Evolutionary conservation across 2,113 vertebrate genomes (phyloP).

Genomic region (Mustelus asterias): DNA sequence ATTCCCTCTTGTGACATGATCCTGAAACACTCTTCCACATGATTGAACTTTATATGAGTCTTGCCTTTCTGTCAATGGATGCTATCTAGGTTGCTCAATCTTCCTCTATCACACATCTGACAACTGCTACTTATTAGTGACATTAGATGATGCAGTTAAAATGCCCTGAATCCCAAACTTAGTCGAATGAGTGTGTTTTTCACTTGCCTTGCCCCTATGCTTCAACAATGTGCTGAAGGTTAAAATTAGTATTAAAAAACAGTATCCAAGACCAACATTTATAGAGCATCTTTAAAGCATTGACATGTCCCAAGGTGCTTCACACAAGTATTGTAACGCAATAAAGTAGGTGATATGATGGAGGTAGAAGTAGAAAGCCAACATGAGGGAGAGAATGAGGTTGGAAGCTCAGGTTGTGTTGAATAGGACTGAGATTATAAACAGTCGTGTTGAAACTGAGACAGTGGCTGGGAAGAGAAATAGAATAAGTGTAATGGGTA

Average conservation of each 20-base stretch:
- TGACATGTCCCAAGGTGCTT: no score
- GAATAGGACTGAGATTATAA: neutral
- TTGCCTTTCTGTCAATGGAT: neutral
- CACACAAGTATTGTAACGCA: no score
- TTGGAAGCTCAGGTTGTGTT: neutral
- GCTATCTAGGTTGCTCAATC: neutral
- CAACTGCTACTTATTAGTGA: neutral
- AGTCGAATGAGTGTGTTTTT: no score
- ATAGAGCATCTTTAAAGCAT: no score
- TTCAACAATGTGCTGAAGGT: no score
- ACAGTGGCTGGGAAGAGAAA: neutral
- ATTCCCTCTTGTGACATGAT: neutral
- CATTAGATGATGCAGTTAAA: no score
- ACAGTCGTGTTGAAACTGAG: neutral
- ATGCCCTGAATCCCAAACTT: no score
- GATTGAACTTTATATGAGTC: neutral
- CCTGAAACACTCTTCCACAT: neutral
- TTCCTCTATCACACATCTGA: neutral
- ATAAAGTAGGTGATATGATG: neutral
- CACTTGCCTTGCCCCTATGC: no score
- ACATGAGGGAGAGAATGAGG: neutral
- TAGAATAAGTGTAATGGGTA: neutral
- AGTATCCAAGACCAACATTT: no score
- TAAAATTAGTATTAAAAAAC: no score
- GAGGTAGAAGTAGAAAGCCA: neutral